Evolutionary conservation across 2,797 vertebrate species (phyloP).

Genomic region (Chromobotia macracanthus): DNA sequence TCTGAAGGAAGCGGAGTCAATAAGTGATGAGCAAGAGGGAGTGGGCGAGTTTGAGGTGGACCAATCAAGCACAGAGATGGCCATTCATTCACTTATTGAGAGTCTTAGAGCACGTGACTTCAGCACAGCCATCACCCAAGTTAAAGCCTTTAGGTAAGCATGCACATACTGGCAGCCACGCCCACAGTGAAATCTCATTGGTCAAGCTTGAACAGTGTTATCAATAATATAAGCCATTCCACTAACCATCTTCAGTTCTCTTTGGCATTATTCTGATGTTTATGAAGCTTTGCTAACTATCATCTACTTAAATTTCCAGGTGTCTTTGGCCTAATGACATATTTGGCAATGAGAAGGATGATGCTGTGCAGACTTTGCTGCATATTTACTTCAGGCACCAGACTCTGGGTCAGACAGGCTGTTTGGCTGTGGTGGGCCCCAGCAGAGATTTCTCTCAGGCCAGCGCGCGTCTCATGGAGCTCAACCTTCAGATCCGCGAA

Average conservation of each 20-base stretch:
- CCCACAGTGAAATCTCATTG: not conserved
- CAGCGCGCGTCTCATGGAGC: slow-evolving; percentile 92
- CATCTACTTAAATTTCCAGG: slow-evolving; percentile 66
- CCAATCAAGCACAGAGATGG: slow-evolving; percentile 89
- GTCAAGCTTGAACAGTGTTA: not conserved
- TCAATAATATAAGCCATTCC: too few relatives aligned
- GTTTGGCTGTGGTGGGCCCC: slow-evolving; percentile 90
- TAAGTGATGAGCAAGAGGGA: slow-evolving; percentile 82
- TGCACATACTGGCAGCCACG: not conserved
- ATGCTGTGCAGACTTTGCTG: slow-evolving; percentile 91
- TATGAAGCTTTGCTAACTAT: not conserved
- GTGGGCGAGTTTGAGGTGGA: slow-evolving; percentile 83
- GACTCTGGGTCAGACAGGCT: slow-evolving; percentile 94
- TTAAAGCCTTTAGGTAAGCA: slow-evolving; percentile 93
- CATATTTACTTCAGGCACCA: slow-evolving; percentile 99
- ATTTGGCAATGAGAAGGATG: slow-evolving; percentile 89
- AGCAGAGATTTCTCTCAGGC: slow-evolving; percentile 93
- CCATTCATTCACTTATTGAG: slow-evolving; percentile 95
- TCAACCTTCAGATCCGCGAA: slow-evolving; percentile 95
- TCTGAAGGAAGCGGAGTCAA: slow-evolving; percentile 88
- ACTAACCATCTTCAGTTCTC: too few relatives aligned
- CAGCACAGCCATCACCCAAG: slow-evolving; percentile 88
- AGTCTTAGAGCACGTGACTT: slow-evolving; percentile 89
- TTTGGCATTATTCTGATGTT: too few relatives aligned
- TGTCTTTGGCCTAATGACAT: slow-evolving; percentile 95